Base-by-base conservation (phyloP, 2,113 vertebrate species). In the Motacilla tschutschensis region DNA sequence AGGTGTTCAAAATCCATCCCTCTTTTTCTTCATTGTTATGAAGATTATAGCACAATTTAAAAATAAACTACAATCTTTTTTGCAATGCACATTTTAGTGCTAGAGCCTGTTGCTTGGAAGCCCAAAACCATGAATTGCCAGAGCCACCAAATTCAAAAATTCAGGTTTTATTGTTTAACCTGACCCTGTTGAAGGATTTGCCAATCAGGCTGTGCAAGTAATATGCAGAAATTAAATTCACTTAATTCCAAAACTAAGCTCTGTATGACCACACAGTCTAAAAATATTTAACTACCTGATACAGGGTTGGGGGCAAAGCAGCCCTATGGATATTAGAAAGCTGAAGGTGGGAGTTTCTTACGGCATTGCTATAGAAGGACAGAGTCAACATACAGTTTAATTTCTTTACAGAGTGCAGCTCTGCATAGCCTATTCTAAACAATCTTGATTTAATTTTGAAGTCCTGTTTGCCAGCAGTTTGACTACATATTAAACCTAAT, bases 31-130 rank as follows among this genome's bases (percentile, higher is more conserved):
- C 33, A 28, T 69, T 77, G 59, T 67, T 33, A 73, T 58, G 28
- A 76, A 73, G 24, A 58, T 67, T 75, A 75, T 10, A 86, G 36
- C 78, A 65, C 65, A 71, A 40, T 54, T 79, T 73, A 17, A 70
- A 94, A 91, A n/a, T 55, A 65, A 94, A 33, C 25, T 8, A 16
- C 6, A 21, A 33, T 17, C 10, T 73, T 79, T 24, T 70, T 8
- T 55, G 35, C 41, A 55, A 53, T 70, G 58, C 67, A 67, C 20
- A 29, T 88, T 89, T 91, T 46, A 84, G 74, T 87, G 58, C 38
- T 84, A 35, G 69, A 93, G 28, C 62, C 20, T 25, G n/a, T n/a
- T 82, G 48, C 64, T 83, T 85, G 53, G 47, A 70, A 50, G 67
- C n/a, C 47, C 58, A 66, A 95, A 87, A 20, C 22, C 15, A 20